Evolutionary conservation across 2,797 vertebrate species (phyloP).

Genomic region (Typhlichthys subterraneus): DNA sequence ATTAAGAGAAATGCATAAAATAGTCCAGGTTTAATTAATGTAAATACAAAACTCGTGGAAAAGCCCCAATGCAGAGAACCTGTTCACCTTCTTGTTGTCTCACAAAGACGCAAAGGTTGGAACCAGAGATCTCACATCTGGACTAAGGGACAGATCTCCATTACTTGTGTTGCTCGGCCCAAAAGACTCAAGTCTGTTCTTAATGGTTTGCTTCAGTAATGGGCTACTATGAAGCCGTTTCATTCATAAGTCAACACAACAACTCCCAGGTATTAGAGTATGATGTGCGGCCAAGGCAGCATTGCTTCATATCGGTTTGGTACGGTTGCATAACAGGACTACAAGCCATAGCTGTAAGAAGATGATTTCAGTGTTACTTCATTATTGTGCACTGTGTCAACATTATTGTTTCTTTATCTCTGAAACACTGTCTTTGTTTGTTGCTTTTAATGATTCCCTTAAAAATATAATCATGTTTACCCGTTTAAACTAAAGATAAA

Average conservation of each 20-base stretch:
- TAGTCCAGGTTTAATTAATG: too few relatives aligned
- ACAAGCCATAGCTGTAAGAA: constrained; percentile 22
- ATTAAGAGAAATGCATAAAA: too few relatives aligned
- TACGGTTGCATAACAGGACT: constrained; percentile 31
- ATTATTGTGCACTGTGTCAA: constrained; percentile 14
- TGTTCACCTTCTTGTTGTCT: too few relatives aligned
- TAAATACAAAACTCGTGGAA: too few relatives aligned
- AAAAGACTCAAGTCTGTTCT: too few relatives aligned
- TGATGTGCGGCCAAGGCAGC: constrained; percentile 4
- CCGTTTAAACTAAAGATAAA: constrained; percentile 20
- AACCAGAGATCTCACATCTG: too few relatives aligned
- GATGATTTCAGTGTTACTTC: constrained; percentile 14
- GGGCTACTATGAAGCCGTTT: background rate
- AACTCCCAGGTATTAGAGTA: constrained; percentile 6
- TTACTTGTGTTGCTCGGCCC: too few relatives aligned
- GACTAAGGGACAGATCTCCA: too few relatives aligned
- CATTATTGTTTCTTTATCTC: constrained; percentile 15
- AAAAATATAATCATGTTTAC: background rate
- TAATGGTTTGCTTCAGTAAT: too few relatives aligned
- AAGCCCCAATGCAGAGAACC: too few relatives aligned
- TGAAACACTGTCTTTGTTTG: background rate
- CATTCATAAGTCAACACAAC: constrained; percentile 16
- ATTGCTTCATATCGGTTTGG: constrained; percentile 31
- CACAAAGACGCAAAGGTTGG: too few relatives aligned
- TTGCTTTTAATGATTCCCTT: too few relatives aligned